Conservation (phyloP, 37 sponge, comb jelly and placozoan genomes). For the Hormiphora californensis region DNA sequence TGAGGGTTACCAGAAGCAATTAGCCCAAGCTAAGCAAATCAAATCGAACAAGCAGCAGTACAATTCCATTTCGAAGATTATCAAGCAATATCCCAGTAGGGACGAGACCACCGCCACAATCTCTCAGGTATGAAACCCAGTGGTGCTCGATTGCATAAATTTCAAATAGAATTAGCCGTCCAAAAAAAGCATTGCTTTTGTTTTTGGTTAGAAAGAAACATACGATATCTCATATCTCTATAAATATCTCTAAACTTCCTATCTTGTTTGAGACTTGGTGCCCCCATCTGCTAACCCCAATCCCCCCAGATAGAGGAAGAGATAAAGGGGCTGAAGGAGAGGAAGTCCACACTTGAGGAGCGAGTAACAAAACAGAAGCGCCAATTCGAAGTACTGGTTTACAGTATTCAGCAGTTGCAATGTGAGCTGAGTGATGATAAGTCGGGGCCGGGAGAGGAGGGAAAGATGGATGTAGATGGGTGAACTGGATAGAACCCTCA, state of each 20-base stretch:
- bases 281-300: not conserved
- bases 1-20: constrained; percentile 34
- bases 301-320: constrained; percentile 23
- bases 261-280: no score
- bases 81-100: constrained; percentile 39
- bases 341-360: constrained; percentile 4
- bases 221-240: no score
- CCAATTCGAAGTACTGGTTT: constrained; percentile 46
- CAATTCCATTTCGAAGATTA: constrained; percentile 10
- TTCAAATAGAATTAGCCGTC: no score
- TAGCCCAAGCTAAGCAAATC: constrained; percentile 7
- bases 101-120: constrained; percentile 10
- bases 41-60: constrained; percentile 48
- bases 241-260: no score
- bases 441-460: no score
- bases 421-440: constrained; percentile 5
- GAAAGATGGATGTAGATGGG: no score
- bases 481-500: no score
- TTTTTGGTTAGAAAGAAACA: no score
- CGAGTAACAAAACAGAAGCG: not conserved
- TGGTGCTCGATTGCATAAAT: no score
- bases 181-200: no score
- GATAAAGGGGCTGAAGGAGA: not conserved
- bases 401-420: constrained; percentile 52
- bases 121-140: not conserved